Base-by-base conservation (phyloP, 2,113 vertebrate species). In the Prunella fulvescens region DNA sequence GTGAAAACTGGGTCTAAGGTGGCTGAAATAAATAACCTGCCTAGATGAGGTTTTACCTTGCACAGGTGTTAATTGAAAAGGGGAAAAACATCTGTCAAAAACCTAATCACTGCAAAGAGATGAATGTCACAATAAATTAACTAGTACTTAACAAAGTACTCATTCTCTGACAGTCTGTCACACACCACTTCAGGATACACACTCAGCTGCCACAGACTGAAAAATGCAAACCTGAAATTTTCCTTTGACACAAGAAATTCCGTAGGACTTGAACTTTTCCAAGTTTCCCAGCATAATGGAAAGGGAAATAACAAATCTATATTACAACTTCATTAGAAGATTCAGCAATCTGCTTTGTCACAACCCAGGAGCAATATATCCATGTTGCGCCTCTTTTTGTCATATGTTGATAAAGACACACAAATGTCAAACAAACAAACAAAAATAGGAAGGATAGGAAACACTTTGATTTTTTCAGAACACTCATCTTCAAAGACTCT, bases 111-210 rank as follows among this genome's bases (percentile, higher is more conserved):
- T 53, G 50, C 58, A 69, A 77, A 81, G 33, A 86, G 84, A 83
- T 57, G 16, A 69, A 53, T 50, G 69, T 89, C 83, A 95, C 39
- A 84, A 77, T 65, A 91, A 93, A 91, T 91, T 88, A 93, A 61
- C 62, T 47, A 70, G 24, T n/a, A 65, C 40, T 82, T 81, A 82
- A 76, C 58, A 64, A 89, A 86, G 33, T 71, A 47, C 44, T 90
- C 12, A 42, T 64, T 72, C 71, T 67, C 61, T 85, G 91, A 62
- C 85, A 79, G 44, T 25, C 84, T 86, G 42, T 86, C 81, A 79
- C 61, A 62, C 16, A 39, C 16, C 35, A 33, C 10, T 45, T 70
- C 11, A 45, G 67, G 61, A 76, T 77, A 53, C 6, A 37, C 39
- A 61, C 14, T 47, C 4, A 0, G 33, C 53, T 72, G 28, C 42